These are phyloP conservation scores for Sebastes iracundus DNA, from an alignment of 2,797 vertebrate species.

Conservation along the genomic window DNA sequence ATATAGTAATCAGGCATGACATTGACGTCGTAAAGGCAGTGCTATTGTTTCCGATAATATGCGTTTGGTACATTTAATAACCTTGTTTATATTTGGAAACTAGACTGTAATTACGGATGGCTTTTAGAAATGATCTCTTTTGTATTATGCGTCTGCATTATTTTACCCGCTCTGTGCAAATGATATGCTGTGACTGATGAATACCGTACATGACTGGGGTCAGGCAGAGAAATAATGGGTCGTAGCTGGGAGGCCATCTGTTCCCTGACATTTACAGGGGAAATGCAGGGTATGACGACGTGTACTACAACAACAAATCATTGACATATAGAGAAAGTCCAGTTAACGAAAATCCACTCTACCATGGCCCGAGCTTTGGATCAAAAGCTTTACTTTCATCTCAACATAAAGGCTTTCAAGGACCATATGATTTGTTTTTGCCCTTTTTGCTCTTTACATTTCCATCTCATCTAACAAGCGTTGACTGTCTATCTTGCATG, in stretches of 20 bases:
- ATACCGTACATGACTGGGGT: not conserved
- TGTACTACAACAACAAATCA: not conserved
- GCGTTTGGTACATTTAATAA: not conserved
- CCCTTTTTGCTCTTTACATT: not conserved
- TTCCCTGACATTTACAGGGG: slow-evolving; percentile 21
- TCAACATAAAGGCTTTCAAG: not conserved
- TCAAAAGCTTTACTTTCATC: not conserved
- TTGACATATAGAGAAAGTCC: not conserved
- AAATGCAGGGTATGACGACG: not conserved
- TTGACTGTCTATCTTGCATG: not conserved
- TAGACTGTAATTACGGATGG: not conserved
- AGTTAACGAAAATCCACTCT: not conserved
- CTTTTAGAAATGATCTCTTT: not conserved
- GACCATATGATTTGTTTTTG: not conserved
- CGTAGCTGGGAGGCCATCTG: not conserved
- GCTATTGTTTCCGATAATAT: not conserved
- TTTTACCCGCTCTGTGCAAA: not conserved
- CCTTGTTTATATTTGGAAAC: not conserved
- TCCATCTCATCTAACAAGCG: not conserved
- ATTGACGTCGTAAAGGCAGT: not conserved
- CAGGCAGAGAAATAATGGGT: not conserved
- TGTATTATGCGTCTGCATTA: not conserved
- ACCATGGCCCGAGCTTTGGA: not conserved
- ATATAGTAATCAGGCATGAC: not conserved
- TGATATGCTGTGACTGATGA: not conserved